Conservation (phyloP, 2,797 vertebrate species). For the Phoeniculus purpureus region DNA sequence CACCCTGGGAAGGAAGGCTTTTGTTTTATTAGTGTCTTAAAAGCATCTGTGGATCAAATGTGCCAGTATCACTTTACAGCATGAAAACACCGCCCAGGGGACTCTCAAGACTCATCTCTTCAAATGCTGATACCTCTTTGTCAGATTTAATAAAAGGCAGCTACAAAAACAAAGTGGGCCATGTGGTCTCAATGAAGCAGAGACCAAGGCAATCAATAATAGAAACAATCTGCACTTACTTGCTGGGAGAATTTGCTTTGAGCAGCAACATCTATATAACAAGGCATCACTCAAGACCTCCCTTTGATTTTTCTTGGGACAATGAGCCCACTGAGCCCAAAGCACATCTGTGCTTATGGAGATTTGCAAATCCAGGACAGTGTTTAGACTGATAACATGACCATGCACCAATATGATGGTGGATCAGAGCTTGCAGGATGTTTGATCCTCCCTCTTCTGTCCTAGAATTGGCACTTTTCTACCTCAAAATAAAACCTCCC, state of each 20-base stretch:
- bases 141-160: constrained; percentile 70
- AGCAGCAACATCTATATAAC: constrained; percentile 44
- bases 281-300: constrained; percentile 43
- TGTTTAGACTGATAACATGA: constrained; percentile 22
- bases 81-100: constrained; percentile 12
- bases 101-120: constrained; percentile 61
- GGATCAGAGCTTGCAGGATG: neutral
- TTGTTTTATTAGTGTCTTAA: constrained; percentile 62
- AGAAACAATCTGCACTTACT: constrained; percentile 52
- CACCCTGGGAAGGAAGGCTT: constrained; percentile 35
- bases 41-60: constrained; percentile 66
- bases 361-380: constrained; percentile 24
- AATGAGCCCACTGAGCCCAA: constrained; percentile 51
- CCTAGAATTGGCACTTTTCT: neutral
- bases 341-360: constrained; percentile 31
- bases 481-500: neutral
- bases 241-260: constrained; percentile 51
- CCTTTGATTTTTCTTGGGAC: constrained; percentile 40
- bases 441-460: neutral
- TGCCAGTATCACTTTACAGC: constrained; percentile 59
- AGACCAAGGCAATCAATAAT: constrained; percentile 42
- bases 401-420: neutral
- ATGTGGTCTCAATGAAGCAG: constrained; percentile 64
- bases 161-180: constrained; percentile 63
- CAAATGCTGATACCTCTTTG: constrained; percentile 54